Percentiles rank a stretch among this genome's conserved stretches.
Conservation (phyloP, 2,888 invertebrate species). For the Lasioglossum villosulum region DNA sequence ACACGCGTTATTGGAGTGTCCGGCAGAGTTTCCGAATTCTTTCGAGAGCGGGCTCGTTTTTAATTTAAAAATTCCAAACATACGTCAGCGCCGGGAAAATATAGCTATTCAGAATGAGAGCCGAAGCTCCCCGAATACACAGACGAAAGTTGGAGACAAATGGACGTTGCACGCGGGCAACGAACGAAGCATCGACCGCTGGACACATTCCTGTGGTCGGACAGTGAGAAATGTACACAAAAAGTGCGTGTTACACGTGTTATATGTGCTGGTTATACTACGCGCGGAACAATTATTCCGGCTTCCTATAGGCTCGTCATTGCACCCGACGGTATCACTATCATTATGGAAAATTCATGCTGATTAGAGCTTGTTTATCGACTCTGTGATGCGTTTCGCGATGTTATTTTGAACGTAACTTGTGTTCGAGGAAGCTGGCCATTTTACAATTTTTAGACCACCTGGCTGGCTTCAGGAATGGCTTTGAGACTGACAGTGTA, state of each 20-base stretch:
- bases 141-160: conserved; percentile 28
- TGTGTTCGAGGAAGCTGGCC: background rate
- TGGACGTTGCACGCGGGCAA: background rate
- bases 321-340: background rate
- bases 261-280: background rate
- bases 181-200: conserved; percentile 22
- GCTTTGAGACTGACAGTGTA: background rate
- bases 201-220: conserved; percentile 20
- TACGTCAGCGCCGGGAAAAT: conserved; percentile 9
- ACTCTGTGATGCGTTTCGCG: background rate
- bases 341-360: background rate
- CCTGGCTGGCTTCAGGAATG: background rate
- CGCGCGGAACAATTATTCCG: conserved; percentile 9
- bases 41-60: background rate
- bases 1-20: background rate
- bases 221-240: conserved; percentile 30
- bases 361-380: background rate
- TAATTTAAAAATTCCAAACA: conserved; percentile 13
- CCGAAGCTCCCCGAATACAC: background rate
- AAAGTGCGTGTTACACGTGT: background rate
- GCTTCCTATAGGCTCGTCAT: background rate
- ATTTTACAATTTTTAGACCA: background rate
- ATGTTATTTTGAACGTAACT: background rate
- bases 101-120: conserved; percentile 10
- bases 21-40: conserved; percentile 1